A percentile compares a stretch with the other conserved stretches of the same genome.
Evolutionary conservation across 1,140 invertebrate genomes (phyloP).

Genomic region (Drosophila lini): DNA sequence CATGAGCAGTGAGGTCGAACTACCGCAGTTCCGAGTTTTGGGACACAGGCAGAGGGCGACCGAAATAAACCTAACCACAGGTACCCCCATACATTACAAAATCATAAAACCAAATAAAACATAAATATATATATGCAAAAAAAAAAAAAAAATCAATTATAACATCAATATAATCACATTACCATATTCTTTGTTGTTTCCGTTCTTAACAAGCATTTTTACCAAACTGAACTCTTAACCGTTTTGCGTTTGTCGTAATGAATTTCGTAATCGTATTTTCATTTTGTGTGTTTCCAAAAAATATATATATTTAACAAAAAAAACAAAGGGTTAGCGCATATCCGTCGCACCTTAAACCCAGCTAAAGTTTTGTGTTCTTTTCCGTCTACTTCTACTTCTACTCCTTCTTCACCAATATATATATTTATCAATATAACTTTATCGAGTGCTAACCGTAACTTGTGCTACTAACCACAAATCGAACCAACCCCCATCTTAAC

Average conservation of each 20-base stretch:
- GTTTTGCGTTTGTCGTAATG: conserved; percentile 58
- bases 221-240: conserved; percentile 46
- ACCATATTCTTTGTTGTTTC: conserved; percentile 68
- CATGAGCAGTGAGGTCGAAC: conserved; percentile 95
- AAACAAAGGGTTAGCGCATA: conserved; percentile 46
- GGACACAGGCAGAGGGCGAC: conserved; percentile 95
- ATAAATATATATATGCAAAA: conserved; percentile 41
- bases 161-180: conserved; percentile 63
- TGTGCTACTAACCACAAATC: conserved; percentile 71
- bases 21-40: conserved; percentile 97
- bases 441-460: conserved; percentile 77
- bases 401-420: conserved; percentile 44
- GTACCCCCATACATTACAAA: conserved; percentile 87
- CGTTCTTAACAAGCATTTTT: conserved; percentile 64
- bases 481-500: conserved; percentile 41
- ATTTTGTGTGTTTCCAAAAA: conserved; percentile 61
- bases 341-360: conserved; percentile 43
- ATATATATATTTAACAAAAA: conserved; percentile 1
- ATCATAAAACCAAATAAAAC: conserved; percentile 59
- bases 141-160: conserved; percentile 35
- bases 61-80: conserved; percentile 96
- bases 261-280: conserved; percentile 59
- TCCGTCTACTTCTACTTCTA: conserved; percentile 41
- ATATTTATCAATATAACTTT: conserved; percentile 58
- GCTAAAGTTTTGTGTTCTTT: conserved; percentile 40